These are phyloP conservation scores for Gymnocheta viridis DNA, from an alignment of 2,888 invertebrate species.

Conservation along the genomic window DNA sequence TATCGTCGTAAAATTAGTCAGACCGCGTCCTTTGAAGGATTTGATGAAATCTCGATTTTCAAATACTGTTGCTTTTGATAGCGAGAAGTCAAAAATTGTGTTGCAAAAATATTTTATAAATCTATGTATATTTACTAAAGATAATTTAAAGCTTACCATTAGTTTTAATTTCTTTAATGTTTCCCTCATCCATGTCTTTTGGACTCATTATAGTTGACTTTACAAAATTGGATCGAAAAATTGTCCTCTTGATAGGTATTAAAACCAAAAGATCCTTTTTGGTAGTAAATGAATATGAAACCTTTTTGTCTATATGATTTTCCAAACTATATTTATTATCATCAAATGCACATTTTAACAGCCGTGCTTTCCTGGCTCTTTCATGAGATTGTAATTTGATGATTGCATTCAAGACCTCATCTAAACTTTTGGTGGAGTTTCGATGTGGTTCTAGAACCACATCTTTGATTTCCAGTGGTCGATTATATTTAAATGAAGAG, in stretches of 20 bases:
- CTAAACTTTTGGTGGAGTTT: conserved; percentile 58
- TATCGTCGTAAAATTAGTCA: too few relatives aligned
- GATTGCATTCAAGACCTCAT: conserved; percentile 76
- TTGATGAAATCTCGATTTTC: too few relatives aligned
- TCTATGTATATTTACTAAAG: background rate
- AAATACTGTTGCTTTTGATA: too few relatives aligned
- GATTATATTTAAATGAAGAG: conserved; percentile 80
- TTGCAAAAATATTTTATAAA: background rate
- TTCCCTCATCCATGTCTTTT: background rate
- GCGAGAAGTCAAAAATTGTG: too few relatives aligned
- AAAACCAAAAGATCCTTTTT: conserved; percentile 77
- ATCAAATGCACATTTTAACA: conserved; percentile 73
- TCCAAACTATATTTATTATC: conserved; percentile 72
- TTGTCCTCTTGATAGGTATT: conserved; percentile 77
- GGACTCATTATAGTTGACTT: conserved; percentile 66
- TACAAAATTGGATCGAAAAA: conserved; percentile 76
- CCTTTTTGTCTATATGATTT: conserved; percentile 65
- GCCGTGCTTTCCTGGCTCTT: conserved; percentile 79
- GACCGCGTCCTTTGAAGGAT: too few relatives aligned
- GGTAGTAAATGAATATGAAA: conserved; percentile 77
- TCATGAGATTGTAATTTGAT: conserved; percentile 83
- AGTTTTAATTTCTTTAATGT: background rate
- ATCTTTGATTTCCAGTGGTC: conserved; percentile 76
- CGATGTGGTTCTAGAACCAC: conserved; percentile 74
- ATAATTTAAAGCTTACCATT: conserved; percentile 15